Percentiles rank a stretch among this genome's conserved stretches.
phyloP scores from a whole-genome alignment of 1,140 invertebrate genomes.

The Drosophila varians region DNA sequence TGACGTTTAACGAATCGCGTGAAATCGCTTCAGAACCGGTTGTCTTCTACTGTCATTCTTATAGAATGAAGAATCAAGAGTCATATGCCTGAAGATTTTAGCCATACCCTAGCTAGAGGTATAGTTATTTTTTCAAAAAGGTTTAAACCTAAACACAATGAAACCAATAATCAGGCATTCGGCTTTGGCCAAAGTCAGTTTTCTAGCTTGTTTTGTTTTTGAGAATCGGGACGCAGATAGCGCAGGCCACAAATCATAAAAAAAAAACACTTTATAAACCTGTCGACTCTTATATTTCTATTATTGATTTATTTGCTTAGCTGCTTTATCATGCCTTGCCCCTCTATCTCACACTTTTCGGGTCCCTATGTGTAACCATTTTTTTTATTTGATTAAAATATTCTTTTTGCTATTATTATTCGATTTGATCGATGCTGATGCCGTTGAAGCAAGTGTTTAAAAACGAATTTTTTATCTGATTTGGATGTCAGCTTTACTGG shows the following conservation, averaged over 20 bases:
- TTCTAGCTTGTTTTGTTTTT: neutral
- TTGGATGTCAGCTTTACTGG: slow-evolving; percentile 51
- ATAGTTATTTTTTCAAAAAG: neutral
- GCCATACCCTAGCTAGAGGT: neutral
- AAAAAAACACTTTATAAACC: slow-evolving; percentile 50
- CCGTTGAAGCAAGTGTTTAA: slow-evolving; percentile 36
- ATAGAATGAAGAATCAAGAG: too few relatives aligned
- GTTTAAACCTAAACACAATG: neutral
- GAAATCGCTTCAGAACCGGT: slow-evolving; percentile 80
- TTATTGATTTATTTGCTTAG: slow-evolving; percentile 81
- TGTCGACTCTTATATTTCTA: slow-evolving; percentile 70
- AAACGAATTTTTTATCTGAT: slow-evolving; percentile 50
- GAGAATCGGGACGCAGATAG: slow-evolving; percentile 6
- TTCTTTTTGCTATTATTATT: slow-evolving; percentile 8
- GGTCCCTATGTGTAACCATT: slow-evolving; percentile 43
- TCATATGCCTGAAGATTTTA: too few relatives aligned
- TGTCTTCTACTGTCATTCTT: slow-evolving; percentile 27
- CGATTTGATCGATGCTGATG: slow-evolving; percentile 27
- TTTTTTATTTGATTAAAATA: slow-evolving; percentile 49
- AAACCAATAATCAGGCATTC: too few relatives aligned
- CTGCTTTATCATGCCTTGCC: slow-evolving; percentile 57
- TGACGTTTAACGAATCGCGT: slow-evolving; percentile 73
- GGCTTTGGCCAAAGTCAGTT: slow-evolving; percentile 8
- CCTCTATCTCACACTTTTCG: slow-evolving; percentile 25
- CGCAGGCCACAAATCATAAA: slow-evolving; percentile 45